These are phyloP conservation scores for Callionymus lyra DNA, from an alignment of 2,113 vertebrate genomes.

Conservation along the genomic window DNA sequence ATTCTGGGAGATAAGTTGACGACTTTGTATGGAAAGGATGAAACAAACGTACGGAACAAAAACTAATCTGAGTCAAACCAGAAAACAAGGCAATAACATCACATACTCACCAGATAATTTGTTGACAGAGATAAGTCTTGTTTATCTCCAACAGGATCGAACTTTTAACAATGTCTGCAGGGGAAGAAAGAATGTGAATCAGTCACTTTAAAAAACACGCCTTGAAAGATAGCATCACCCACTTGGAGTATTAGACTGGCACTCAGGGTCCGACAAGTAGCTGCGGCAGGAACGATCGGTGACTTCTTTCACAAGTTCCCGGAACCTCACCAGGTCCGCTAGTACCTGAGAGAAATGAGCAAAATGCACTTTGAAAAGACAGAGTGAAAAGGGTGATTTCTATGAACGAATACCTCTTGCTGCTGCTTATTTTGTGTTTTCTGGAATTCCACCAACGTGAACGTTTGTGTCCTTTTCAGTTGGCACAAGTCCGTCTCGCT, in stretches of 20 bases:
- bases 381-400: not conserved
- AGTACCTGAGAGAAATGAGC: slow-evolving; percentile 53
- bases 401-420: slow-evolving; percentile 56
- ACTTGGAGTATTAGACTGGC: not conserved
- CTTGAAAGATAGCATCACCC: not conserved
- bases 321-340: slow-evolving; percentile 63
- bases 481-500: slow-evolving; percentile 64
- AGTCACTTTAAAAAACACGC: slow-evolving; percentile 8
- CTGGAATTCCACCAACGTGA: slow-evolving; percentile 72
- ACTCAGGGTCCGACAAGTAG: slow-evolving; percentile 46
- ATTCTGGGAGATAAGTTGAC: too few species aligned
- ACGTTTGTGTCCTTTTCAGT: slow-evolving; percentile 63
- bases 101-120: slow-evolving; percentile 67
- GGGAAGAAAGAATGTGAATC: slow-evolving; percentile 12
- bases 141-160: slow-evolving; percentile 51
- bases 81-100: not conserved
- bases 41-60: too few species aligned
- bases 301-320: slow-evolving; percentile 70
- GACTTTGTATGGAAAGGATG: too few species aligned
- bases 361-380: slow-evolving; percentile 1
- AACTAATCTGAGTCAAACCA: too few species aligned
- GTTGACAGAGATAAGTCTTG: slow-evolving; percentile 57
- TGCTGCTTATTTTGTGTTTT: slow-evolving; percentile 55
- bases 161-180: slow-evolving; percentile 1
- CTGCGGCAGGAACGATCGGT: slow-evolving; percentile 63